These are phyloP conservation scores for Orthosia incerta DNA, from an alignment of 2,888 invertebrate genomes.

Conservation along the genomic window DNA sequence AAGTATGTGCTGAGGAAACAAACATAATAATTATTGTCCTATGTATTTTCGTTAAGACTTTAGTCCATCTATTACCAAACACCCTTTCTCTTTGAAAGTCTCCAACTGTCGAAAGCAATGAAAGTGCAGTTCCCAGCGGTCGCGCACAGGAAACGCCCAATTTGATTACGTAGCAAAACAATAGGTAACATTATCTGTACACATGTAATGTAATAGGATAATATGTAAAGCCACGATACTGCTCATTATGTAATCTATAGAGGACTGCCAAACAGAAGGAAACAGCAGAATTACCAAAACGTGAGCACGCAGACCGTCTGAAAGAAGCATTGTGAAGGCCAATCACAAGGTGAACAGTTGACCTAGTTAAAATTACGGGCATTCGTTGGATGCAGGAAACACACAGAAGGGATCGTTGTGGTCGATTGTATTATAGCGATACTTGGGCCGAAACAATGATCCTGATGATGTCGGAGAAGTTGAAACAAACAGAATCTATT, in stretches of 20 bases:
- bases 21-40: not conserved
- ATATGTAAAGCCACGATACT: constrained; percentile 59
- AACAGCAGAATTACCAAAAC: not conserved
- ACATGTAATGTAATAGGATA: constrained; percentile 54
- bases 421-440: not conserved
- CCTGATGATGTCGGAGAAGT: not conserved
- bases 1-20: not conserved
- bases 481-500: not conserved
- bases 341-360: no score
- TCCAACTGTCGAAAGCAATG: constrained; percentile 6
- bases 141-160: constrained; percentile 52
- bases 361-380: no score
- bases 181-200: constrained; percentile 51
- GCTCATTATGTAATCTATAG: constrained; percentile 24
- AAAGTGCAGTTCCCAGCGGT: constrained; percentile 42
- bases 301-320: no score
- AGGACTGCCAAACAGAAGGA: not conserved
- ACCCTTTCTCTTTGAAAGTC: constrained; percentile 49
- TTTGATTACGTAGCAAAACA: constrained; percentile 58
- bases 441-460: no score
- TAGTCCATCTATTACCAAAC: not conserved
- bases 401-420: not conserved
- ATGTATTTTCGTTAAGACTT: not conserved
- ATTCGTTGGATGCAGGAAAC: no score
- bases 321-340: no score